These are phyloP conservation scores for Sussaba pulchella DNA, from an alignment of 2,888 invertebrate species.

Conservation along the genomic window DNA sequence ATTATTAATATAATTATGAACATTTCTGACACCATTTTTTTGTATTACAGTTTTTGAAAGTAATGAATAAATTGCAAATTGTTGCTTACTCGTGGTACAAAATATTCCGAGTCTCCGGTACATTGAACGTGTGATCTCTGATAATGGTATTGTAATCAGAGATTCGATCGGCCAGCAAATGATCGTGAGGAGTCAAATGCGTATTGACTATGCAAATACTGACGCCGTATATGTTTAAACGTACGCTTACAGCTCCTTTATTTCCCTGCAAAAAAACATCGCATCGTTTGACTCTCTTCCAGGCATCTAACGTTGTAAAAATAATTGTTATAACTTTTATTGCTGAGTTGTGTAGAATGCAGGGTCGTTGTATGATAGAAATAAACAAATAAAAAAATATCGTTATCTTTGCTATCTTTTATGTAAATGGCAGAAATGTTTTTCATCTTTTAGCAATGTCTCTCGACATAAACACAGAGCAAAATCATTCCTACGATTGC, in stretches of 20 bases:
- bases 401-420: too few species aligned
- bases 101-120: conserved; percentile 92
- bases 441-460: too few species aligned
- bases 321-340: too few species aligned
- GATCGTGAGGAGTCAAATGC: conserved; percentile 96
- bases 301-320: too few species aligned
- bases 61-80: conserved; percentile 24
- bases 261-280: conserved; percentile 95
- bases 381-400: too few species aligned
- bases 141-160: conserved; percentile 95
- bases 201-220: conserved; percentile 95
- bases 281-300: neutral
- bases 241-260: conserved; percentile 96
- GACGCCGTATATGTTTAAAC: conserved; percentile 95
- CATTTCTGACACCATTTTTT: too few species aligned
- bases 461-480: too few species aligned
- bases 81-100: conserved; percentile 93
- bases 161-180: conserved; percentile 92
- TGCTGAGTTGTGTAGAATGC: too few species aligned
- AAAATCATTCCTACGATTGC: too few species aligned
- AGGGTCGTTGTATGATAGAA: too few species aligned
- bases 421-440: too few species aligned
- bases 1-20: neutral
- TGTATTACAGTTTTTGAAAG: neutral
- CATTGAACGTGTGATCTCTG: conserved; percentile 92